Percentiles rank a stretch among this genome's conserved stretches.
Conservation (phyloP, 1,140 invertebrate genomes). For the Zaprionus camerounensis region DNA sequence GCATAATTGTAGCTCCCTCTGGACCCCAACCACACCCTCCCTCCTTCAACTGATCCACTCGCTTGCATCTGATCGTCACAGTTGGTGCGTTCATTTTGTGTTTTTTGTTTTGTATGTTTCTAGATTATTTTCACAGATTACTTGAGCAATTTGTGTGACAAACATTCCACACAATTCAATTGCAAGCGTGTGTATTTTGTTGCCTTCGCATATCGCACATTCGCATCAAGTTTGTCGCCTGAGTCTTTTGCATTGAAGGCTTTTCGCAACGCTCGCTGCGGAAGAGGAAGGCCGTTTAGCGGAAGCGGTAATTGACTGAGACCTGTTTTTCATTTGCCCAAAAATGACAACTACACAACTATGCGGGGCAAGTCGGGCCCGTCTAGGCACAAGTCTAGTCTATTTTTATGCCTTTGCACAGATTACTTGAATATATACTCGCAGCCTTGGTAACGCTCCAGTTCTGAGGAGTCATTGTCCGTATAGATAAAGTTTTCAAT, state of each 20-base stretch:
- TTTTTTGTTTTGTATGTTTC: slow-evolving; percentile 26
- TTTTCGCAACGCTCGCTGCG: slow-evolving; percentile 50
- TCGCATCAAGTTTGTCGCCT: slow-evolving; percentile 62
- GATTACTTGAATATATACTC: slow-evolving; percentile 4
- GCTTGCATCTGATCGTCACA: slow-evolving; percentile 43
- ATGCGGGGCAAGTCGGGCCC: neutral
- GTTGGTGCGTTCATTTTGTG: slow-evolving; percentile 39
- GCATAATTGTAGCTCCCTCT: slow-evolving; percentile 47
- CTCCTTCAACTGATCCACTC: neutral
- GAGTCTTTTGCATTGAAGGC: slow-evolving; percentile 58
- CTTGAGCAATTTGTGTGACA: slow-evolving; percentile 39
- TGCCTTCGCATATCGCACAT: slow-evolving; percentile 37
- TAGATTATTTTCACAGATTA: slow-evolving; percentile 47
- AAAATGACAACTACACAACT: slow-evolving; percentile 7
- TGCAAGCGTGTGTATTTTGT: slow-evolving; percentile 39
- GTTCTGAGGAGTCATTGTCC: slow-evolving; percentile 5
- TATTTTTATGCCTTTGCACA: slow-evolving; percentile 20
- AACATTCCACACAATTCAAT: slow-evolving; percentile 53
- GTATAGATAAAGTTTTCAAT: neutral
- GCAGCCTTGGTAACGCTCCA: neutral
- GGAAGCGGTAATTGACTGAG: slow-evolving; percentile 59
- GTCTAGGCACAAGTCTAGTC: slow-evolving; percentile 7
- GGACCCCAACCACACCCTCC: neutral
- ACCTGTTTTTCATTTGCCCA: slow-evolving; percentile 25
- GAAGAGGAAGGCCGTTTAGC: slow-evolving; percentile 53